phyloP scores from a whole-genome alignment of 2,113 vertebrate species.

The Chionis minor region DNA sequence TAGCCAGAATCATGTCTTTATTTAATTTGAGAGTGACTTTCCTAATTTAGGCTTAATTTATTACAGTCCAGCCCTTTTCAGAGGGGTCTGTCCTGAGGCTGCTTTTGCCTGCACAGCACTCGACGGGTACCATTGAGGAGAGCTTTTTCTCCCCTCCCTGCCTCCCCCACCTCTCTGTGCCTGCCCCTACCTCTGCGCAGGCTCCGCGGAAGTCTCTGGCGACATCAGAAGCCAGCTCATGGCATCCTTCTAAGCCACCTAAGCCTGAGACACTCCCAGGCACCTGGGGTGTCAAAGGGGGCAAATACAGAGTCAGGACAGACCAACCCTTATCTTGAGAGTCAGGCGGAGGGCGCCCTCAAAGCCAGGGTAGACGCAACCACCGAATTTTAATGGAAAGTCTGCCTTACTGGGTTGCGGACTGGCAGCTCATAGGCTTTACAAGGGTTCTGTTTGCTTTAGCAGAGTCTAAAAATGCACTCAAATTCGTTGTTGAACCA shows the following conservation, averaged over 20 bases:
- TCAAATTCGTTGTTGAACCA: not conserved
- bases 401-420: not conserved
- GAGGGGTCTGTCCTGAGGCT: not conserved
- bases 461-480: not conserved
- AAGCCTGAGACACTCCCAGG: not conserved
- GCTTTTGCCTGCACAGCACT: not conserved
- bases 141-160: not conserved
- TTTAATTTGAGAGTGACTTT: slow-evolving; percentile 28
- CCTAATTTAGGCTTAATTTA: not conserved
- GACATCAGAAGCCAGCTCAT: not conserved
- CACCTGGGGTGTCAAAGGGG: not conserved
- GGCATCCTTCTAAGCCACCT: not conserved
- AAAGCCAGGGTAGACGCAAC: not conserved
- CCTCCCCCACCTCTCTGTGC: not conserved
- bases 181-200: accelerated
- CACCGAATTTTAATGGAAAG: not conserved
- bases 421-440: not conserved
- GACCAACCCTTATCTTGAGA: not conserved
- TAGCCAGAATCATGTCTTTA: slow-evolving; percentile 6
- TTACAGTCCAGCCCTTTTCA: not conserved
- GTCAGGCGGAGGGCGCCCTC: not conserved
- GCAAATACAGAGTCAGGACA: not conserved
- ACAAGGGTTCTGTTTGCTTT: not conserved
- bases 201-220: not conserved
- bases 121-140: accelerated